phyloP scores from a whole-genome alignment of 2,113 vertebrate species.

The Oncorhynchus kisutch region DNA sequence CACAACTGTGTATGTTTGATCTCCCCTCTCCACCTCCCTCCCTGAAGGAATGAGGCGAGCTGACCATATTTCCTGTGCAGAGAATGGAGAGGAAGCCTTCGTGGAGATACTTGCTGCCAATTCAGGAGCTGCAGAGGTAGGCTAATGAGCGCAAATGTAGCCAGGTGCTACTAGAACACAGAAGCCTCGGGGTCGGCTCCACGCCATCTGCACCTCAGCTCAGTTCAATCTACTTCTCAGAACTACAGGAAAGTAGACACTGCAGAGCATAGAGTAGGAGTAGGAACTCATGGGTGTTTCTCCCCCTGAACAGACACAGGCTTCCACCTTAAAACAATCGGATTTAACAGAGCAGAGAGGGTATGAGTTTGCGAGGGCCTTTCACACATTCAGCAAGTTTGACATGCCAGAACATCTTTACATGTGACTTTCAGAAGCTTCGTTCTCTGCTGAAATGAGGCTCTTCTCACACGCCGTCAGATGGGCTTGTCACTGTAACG shows the following conservation, averaged over 20 bases:
- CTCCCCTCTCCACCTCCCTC: not conserved
- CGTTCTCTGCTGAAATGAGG: not conserved
- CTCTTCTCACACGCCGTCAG: not conserved
- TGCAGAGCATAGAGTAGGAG: not conserved
- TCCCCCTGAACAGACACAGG: not conserved
- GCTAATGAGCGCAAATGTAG: conserved; percentile 10
- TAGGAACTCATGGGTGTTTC: not conserved
- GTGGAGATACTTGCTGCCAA: not conserved
- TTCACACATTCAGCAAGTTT: not conserved
- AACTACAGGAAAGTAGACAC: not conserved
- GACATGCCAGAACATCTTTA: not conserved
- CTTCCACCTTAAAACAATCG: too few species aligned
- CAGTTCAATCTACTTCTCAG: not conserved
- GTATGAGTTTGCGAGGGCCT: not conserved
- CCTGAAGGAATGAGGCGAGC: not conserved
- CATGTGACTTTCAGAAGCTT: not conserved
- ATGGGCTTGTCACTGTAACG: not conserved
- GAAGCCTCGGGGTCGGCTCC: conserved; percentile 1
- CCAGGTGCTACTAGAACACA: conserved; percentile 7
- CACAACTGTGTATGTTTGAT: not conserved
- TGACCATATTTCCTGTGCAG: not conserved
- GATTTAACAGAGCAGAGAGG: not conserved
- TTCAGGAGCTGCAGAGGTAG: not conserved
- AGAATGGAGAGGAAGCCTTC: not conserved
- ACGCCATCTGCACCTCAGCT: not conserved